Conservation (phyloP, 2,888 invertebrate species). For the Sclerodermus sp. region DNA sequence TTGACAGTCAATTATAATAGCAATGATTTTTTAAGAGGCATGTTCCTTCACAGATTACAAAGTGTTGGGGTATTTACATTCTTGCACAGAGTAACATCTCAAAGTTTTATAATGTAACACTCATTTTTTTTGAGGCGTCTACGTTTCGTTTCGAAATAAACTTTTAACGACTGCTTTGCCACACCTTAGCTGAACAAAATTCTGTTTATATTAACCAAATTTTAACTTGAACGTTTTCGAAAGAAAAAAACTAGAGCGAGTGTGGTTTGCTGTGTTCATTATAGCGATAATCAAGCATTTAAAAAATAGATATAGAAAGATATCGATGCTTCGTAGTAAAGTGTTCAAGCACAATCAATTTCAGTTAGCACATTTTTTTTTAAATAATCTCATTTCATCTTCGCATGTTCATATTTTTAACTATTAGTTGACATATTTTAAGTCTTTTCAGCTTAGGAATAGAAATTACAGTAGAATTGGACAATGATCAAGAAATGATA, state of each 20-base stretch:
- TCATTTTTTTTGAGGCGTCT: no score
- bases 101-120: no score
- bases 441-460: background rate
- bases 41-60: slow-evolving; percentile 27
- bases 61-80: slow-evolving; percentile 19
- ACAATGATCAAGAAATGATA: slow-evolving; percentile 4
- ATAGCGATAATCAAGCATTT: slow-evolving; percentile 6
- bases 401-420: slow-evolving; percentile 21
- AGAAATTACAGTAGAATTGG: slow-evolving; percentile 7
- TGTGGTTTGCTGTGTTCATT: slow-evolving; percentile 46
- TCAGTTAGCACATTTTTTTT: slow-evolving; percentile 9
- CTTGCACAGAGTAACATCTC: background rate
- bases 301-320: background rate
- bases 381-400: slow-evolving; percentile 11
- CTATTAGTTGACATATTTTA: slow-evolving; percentile 1
- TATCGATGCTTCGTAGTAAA: slow-evolving; percentile 20
- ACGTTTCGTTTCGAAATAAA: background rate
- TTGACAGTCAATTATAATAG: background rate
- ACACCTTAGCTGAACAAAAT: background rate
- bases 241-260: slow-evolving; percentile 26
- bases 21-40: slow-evolving; percentile 3
- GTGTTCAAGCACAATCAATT: slow-evolving; percentile 20
- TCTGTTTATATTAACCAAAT: background rate
- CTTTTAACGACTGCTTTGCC: background rate
- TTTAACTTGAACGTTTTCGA: no score